Base-by-base conservation (phyloP, 2,113 vertebrate species). In the Chrysemys picta region DNA sequence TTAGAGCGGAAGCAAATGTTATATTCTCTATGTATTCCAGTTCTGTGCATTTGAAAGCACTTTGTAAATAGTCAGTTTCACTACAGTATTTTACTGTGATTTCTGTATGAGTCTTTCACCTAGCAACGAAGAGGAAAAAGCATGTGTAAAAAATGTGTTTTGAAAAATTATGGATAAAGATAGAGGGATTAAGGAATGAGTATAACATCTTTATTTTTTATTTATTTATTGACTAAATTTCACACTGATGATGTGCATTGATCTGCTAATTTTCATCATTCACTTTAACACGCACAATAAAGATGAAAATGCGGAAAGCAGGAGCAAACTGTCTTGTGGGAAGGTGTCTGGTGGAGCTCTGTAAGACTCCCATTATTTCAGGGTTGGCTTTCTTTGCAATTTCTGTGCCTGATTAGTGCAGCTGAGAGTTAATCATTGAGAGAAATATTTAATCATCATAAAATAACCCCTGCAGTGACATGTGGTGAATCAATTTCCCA, bases 381-480 rank as follows among this genome's bases (percentile, higher is more conserved):
- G 11, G n/a, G 50, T 50, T 81, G 50, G 50, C 35, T 94, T 87
- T 31, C 53, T 29, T n/a, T 4, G 47, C 27, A 17, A 1, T 17
- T 80, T 75, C 62, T 92, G 45, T 89, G 24, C 54, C 88, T 31
- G 82, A 72, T 72, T 72, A 72, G 12, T 89, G 7, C 62, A 38
- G 76, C 93, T 86, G 49, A 10, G 19, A 11, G 16, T 0, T 1
- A 82, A 45, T 21, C 82, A 78, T 31, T 31, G 31, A 12, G n/a
- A 83, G 47, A 38, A 78, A 45, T 54, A 29, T 78, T 89, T 62
- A 38, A 38, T 93, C 52, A 13, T 49, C 3, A 2, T 57, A 56
- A 88, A 88, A 27, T 3, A 89, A 81, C 89, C 57, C 84, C 11
- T 0, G 87, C 85, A 96, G 96, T 94, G 92, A 94, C 96, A 96